Evolutionary conservation across 2,888 invertebrate species (phyloP).

Genomic region (Chloromyia formosa): DNA sequence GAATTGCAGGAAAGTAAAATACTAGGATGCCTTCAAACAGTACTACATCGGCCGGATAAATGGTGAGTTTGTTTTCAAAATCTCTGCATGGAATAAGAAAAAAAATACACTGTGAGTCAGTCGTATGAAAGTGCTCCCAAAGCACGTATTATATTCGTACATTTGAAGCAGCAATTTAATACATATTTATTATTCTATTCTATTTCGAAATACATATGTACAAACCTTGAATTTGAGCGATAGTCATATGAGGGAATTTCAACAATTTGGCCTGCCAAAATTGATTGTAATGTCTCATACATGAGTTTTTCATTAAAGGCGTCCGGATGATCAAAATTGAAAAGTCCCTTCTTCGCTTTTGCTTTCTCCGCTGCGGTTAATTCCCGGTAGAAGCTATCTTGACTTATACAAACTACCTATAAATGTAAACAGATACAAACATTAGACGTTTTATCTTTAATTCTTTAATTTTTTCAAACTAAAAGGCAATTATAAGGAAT

Average conservation of each 20-base stretch:
- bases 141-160: no score
- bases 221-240: slow-evolving; percentile 89
- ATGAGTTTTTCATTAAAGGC: slow-evolving; percentile 93
- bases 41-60: slow-evolving; percentile 96
- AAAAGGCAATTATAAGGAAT: background rate
- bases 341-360: slow-evolving; percentile 87
- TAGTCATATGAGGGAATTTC: slow-evolving; percentile 95
- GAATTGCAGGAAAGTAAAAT: slow-evolving; percentile 95
- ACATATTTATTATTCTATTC: no score
- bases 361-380: slow-evolving; percentile 81
- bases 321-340: slow-evolving; percentile 99
- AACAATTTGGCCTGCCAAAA: slow-evolving; percentile 86
- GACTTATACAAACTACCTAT: slow-evolving; percentile 90
- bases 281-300: slow-evolving; percentile 79
- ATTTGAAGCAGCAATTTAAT: no score
- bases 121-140: background rate
- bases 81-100: slow-evolving; percentile 62
- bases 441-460: background rate
- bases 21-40: slow-evolving; percentile 97
- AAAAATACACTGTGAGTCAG: background rate
- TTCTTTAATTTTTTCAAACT: background rate
- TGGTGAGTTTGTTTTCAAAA: slow-evolving; percentile 75
- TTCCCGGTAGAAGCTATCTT: slow-evolving; percentile 96
- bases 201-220: no score
- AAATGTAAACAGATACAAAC: no score